Conservation (phyloP, 1,140 invertebrate species). For the Piezodorus guildinii region DNA sequence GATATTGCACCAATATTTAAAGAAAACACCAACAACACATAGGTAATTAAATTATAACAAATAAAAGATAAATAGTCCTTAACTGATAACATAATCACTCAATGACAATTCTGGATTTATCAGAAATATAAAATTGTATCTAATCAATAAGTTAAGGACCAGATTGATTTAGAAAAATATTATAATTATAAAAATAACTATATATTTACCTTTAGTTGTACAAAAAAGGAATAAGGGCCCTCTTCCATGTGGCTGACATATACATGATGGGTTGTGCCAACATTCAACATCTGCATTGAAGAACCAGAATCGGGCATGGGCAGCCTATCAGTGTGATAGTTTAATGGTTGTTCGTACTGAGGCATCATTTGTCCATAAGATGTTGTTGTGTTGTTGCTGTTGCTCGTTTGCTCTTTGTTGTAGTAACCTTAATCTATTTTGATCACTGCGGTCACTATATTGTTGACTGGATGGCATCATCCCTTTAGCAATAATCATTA, state of each 20-base stretch:
- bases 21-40: no score
- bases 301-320: slow-evolving; percentile 23
- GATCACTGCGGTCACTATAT: not conserved
- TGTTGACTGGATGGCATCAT: not conserved
- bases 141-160: no score
- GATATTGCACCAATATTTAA: no score
- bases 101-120: no score
- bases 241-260: slow-evolving; percentile 61
- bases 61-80: no score
- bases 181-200: no score
- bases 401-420: not conserved
- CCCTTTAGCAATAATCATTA: not conserved
- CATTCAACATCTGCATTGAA: slow-evolving; percentile 41
- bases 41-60: no score
- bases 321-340: slow-evolving; percentile 22
- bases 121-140: no score
- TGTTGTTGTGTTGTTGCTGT: no score
- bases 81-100: no score
- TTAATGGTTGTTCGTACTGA: not conserved
- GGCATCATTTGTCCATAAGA: not conserved
- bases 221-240: slow-evolving; percentile 58
- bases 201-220: slow-evolving; percentile 43
- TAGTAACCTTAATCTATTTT: not conserved
- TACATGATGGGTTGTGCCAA: slow-evolving; percentile 49
- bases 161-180: no score